phyloP scores from a whole-genome alignment of 2,888 invertebrate genomes.

The Schizotus pectinicornis region DNA sequence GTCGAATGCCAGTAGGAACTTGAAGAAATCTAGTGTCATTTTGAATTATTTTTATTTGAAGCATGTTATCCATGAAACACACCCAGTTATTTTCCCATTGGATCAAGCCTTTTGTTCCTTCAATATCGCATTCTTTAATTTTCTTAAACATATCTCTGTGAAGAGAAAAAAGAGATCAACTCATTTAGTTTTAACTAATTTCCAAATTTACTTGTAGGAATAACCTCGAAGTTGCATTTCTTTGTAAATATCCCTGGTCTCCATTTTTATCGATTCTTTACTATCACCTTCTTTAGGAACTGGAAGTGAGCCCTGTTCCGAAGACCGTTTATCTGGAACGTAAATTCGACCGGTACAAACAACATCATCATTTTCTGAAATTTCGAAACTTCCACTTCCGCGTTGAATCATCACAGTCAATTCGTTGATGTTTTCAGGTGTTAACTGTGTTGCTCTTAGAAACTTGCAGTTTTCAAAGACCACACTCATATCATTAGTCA shows the following conservation, averaged over 20 bases:
- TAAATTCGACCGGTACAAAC: conserved; percentile 10
- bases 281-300: neutral
- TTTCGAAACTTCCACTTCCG: conserved; percentile 35
- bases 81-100: conserved; percentile 87
- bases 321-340: conserved; percentile 33
- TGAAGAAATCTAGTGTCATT: conserved; percentile 71
- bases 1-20: conserved; percentile 78
- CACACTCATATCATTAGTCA: conserved; percentile 75
- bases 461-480: conserved; percentile 86
- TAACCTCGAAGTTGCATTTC: conserved; percentile 73
- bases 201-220: conserved; percentile 46
- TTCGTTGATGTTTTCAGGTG: conserved; percentile 63
- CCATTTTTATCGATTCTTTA: neutral
- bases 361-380: conserved; percentile 23
- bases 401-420: conserved; percentile 20
- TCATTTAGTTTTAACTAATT: neutral
- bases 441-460: conserved; percentile 79
- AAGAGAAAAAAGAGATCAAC: conserved; percentile 5
- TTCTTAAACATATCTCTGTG: conserved; percentile 42
- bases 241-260: conserved; percentile 69
- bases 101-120: conserved; percentile 60
- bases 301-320: neutral
- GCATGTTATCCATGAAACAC: conserved; percentile 85
- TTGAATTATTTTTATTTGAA: conserved; percentile 79
- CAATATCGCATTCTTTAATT: conserved; percentile 33